Base-by-base conservation (phyloP, 2,797 vertebrate genomes). In the Sebastes iracundus region DNA sequence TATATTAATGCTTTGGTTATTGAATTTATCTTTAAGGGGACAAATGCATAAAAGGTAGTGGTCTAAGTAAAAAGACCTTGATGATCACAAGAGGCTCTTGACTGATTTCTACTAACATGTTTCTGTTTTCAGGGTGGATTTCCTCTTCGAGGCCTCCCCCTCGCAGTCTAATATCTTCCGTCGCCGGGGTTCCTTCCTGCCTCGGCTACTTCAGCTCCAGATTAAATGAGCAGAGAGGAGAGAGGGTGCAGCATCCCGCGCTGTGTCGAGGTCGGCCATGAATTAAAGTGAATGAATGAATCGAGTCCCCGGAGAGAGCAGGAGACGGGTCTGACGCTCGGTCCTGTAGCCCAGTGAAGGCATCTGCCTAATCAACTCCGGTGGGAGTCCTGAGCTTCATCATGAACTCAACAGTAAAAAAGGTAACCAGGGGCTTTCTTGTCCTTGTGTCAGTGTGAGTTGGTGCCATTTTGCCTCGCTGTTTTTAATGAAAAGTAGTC, bases 281-380 rank as follows among this genome's bases (percentile, higher is more conserved):
- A 91, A 87, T 91, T 91, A 89, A 83, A 87, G 83, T 86, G 74
- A 87, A 79, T 92, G 87, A 90, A 87, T 88, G 75, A 79, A 71
- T 20, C 35, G 80, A 77, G 70, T 77, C 72, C 87, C 89, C 80
- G 80, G 88, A 82, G 90, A 87, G 90, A 87, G 90, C 86, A 67
- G 79, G 80, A 88, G 90, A 90, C 77, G 22, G 62, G 82, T 78
- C 88, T 87, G 93, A 91, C 74, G 75, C 75, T 85, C 52, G 27
- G 68, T 49, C 81, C 65, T 79, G 88, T 80, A 80, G 89, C 86
- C 72, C 71, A 61, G 86, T 11, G 81, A 89, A 91, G 91, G 93
- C 90, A 94, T 94, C 90, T 90, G 80, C 84, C 91, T 90, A 92
- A 95, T 95, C 93, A 93, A 79, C 75, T 90, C 69, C 94, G 90